Evolutionary conservation across 2,888 invertebrate genomes (phyloP).

Genomic region (Elmis aenea): DNA sequence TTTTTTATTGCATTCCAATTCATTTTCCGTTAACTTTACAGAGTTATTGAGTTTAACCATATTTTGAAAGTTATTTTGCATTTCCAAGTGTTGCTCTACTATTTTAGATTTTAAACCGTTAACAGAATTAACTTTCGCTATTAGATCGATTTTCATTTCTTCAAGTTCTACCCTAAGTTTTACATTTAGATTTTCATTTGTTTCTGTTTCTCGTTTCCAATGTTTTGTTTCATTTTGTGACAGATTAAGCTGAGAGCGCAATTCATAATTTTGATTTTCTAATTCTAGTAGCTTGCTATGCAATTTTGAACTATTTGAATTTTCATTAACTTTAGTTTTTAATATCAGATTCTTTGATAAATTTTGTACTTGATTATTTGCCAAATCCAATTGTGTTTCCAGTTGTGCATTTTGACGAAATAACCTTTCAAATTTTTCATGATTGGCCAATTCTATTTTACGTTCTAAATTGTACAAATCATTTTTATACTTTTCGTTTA

Average conservation of each 20-base stretch:
- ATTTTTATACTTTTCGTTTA: slow-evolving; percentile 16
- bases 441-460: slow-evolving; percentile 8
- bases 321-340: too few relatives aligned
- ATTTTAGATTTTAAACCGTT: slow-evolving; percentile 17
- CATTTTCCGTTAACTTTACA: slow-evolving; percentile 5
- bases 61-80: slow-evolving; percentile 6
- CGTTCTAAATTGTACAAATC: slow-evolving; percentile 13
- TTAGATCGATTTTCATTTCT: slow-evolving; percentile 10
- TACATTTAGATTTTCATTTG: slow-evolving; percentile 1
- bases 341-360: too few relatives aligned
- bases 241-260: slow-evolving; percentile 1
- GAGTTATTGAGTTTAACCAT: slow-evolving; percentile 7
- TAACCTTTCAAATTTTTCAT: slow-evolving; percentile 16
- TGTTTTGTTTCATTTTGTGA: slow-evolving; percentile 4
- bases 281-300: not conserved
- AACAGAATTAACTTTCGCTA: slow-evolving; percentile 14
- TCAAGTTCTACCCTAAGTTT: slow-evolving; percentile 6
- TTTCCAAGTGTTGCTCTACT: slow-evolving; percentile 16
- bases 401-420: slow-evolving; percentile 10
- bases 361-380: slow-evolving; percentile 10
- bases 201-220: slow-evolving; percentile 2
- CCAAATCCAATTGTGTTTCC: slow-evolving; percentile 10
- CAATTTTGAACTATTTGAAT: slow-evolving; percentile 2
- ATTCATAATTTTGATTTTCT: slow-evolving; percentile 3
- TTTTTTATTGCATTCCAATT: slow-evolving; percentile 13